A percentile compares a stretch with the other conserved stretches of the same genome.
Conservation (phyloP, 2,888 invertebrate species). For the Psylliodes chrysocephalus region DNA sequence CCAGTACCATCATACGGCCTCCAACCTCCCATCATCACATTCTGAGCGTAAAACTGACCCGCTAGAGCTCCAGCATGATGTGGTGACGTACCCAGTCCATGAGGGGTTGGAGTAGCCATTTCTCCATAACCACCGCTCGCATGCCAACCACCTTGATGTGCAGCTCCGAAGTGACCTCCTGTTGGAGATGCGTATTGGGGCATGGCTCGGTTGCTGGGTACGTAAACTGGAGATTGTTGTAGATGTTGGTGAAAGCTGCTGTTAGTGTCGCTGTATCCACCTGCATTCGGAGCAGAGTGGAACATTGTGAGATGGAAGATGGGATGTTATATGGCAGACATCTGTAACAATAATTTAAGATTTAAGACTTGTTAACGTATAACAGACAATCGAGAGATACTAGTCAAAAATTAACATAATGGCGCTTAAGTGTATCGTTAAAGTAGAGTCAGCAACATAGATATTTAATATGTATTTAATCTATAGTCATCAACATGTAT, state of each 20-base stretch:
- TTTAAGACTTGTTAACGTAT: too few relatives aligned
- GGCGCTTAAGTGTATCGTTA: too few relatives aligned
- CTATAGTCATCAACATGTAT: too few relatives aligned
- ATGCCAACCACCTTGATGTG: conserved; percentile 55
- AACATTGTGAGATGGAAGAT: conserved; percentile 55
- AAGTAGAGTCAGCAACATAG: too few relatives aligned
- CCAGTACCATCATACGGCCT: conserved; percentile 78
- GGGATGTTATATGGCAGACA: conserved; percentile 38
- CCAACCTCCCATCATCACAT: conserved; percentile 81
- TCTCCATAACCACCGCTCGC: conserved; percentile 59
- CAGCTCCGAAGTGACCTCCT: conserved; percentile 57
- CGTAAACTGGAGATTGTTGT: conserved; percentile 74
- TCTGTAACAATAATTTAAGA: conserved; percentile 43
- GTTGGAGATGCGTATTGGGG: conserved; percentile 66
- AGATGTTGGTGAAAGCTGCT: conserved; percentile 62
- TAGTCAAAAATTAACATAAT: too few relatives aligned
- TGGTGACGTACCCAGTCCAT: conserved; percentile 62
- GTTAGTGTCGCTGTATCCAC: conserved; percentile 60
- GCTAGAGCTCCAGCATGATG: conserved; percentile 65
- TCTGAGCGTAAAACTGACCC: conserved; percentile 81
- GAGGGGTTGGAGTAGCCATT: conserved; percentile 62
- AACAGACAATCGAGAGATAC: too few relatives aligned
- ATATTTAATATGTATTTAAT: too few relatives aligned
- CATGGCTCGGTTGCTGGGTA: conserved; percentile 67
- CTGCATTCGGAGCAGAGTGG: conserved; percentile 59